phyloP scores from a whole-genome alignment of 2,113 vertebrate genomes.

The Numida meleagris region DNA sequence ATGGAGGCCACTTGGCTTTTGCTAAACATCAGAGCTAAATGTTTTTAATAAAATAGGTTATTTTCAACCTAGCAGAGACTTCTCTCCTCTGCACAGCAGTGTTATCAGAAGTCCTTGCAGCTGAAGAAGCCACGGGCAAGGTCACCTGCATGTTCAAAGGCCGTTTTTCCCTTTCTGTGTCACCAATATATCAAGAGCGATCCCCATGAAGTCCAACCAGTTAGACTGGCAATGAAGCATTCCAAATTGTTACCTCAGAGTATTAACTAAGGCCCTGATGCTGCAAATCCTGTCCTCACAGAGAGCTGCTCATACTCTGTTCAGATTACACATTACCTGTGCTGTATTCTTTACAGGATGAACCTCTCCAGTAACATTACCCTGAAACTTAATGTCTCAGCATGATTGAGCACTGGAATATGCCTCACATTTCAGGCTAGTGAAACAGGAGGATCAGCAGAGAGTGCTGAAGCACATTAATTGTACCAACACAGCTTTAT shows the following conservation, averaged over 20 bases:
- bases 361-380: not conserved
- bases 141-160: not conserved
- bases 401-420: not conserved
- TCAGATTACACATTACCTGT: not conserved
- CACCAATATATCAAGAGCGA: not conserved
- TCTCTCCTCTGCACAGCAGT: not conserved
- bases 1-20: conserved; percentile 47
- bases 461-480: not conserved
- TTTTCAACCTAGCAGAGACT: conserved; percentile 16
- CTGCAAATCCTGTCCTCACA: not conserved
- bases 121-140: conserved; percentile 21
- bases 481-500: not conserved
- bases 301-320: not conserved
- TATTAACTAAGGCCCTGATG: not conserved
- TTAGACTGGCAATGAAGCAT: not conserved
- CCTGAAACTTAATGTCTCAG: not conserved
- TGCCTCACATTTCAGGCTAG: not conserved
- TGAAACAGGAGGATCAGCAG: not conserved
- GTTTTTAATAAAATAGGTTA: conserved; percentile 36
- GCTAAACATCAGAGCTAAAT: conserved; percentile 11
- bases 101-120: not conserved
- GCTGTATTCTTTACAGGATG: not conserved
- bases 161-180: not conserved
- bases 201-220: not conserved
- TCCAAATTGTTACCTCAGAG: not conserved